phyloP scores from a whole-genome alignment of 2,888 invertebrate species.

The Ecdyonurus torrentis region DNA sequence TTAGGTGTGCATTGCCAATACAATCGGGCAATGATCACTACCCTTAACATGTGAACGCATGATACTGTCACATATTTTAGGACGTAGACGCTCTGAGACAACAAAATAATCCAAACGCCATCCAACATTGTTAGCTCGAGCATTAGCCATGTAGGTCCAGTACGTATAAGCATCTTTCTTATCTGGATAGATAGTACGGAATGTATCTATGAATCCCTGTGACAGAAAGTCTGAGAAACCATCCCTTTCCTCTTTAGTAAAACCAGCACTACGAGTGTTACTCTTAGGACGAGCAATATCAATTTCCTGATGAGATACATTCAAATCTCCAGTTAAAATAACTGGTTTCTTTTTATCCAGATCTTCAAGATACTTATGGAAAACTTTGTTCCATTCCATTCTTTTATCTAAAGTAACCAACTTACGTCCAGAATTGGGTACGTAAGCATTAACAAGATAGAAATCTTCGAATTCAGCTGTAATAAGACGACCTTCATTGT shows the following conservation, averaged over 20 bases:
- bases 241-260: slow-evolving; percentile 85
- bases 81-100: slow-evolving; percentile 59
- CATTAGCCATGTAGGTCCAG: slow-evolving; percentile 86
- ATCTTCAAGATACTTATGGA: slow-evolving; percentile 57
- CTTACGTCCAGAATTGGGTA: slow-evolving; percentile 85
- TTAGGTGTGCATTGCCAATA: slow-evolving; percentile 48
- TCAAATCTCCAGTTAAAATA: slow-evolving; percentile 91
- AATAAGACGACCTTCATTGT: slow-evolving; percentile 68
- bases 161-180: slow-evolving; percentile 72
- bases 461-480: slow-evolving; percentile 88
- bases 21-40: slow-evolving; percentile 92
- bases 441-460: slow-evolving; percentile 77
- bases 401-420: slow-evolving; percentile 76
- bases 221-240: slow-evolving; percentile 71
- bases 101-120: slow-evolving; percentile 97
- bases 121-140: slow-evolving; percentile 79
- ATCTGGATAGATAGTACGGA: slow-evolving; percentile 71
- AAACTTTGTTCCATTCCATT: slow-evolving; percentile 75
- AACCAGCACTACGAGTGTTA: slow-evolving; percentile 87
- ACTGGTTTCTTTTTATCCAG: slow-evolving; percentile 84
- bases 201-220: slow-evolving; percentile 77
- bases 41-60: slow-evolving; percentile 71
- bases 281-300: slow-evolving; percentile 89
- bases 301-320: slow-evolving; percentile 91
- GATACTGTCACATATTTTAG: slow-evolving; percentile 66